Base-by-base conservation (phyloP, 2,888 invertebrate species). In the Hirtodrosophila alboralis region DNA sequence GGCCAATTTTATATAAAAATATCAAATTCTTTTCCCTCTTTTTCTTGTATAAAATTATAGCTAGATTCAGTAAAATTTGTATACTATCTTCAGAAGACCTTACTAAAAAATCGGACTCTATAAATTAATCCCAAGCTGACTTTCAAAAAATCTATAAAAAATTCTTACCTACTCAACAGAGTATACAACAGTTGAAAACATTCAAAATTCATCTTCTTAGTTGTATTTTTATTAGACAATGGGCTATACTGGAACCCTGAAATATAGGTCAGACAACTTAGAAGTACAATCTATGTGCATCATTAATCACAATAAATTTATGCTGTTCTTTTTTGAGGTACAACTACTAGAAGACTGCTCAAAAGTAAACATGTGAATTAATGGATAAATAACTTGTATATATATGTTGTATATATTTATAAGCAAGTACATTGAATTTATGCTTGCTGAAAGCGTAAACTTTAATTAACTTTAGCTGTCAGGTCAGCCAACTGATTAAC, bases 391-490 rank as follows among this genome's bases (percentile, higher is more conserved):
- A 70, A 69, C 31, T 31, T 13, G 36, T 3, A 10, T 16, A 16
- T 9, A 16, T 9, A 6, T 8, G 7, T n/a, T 13, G n/a, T 9
- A 14, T 7, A 33, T 16, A 21, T 21, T 14, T 14, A 21, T 8
- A 21, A 1, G 10, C 48, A 40, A 7, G 23, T 23, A 23, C 57
- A 30, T 48, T 67, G 59, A 43, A 44, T 63, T 60, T 53, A 31
- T 48, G 66, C 12, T 2, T n/a, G 30, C 44, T 47, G 45, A 41
- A 41, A 60, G 77, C 74, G 58, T 70, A 59, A 69, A 80, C 53
- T 77, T 84, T 80, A 80, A 80, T 80, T 84, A 80, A 84, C 75
- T 79, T 69, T 72, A 69, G 65, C 76, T 72, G 77, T 79, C 84
- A 80, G 83, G 69, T 84, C 79, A 64, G 61, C 43, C 76, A 65